Evolutionary conservation across 2,888 invertebrate genomes (phyloP).

Genomic region (Drosophila dives): DNA sequence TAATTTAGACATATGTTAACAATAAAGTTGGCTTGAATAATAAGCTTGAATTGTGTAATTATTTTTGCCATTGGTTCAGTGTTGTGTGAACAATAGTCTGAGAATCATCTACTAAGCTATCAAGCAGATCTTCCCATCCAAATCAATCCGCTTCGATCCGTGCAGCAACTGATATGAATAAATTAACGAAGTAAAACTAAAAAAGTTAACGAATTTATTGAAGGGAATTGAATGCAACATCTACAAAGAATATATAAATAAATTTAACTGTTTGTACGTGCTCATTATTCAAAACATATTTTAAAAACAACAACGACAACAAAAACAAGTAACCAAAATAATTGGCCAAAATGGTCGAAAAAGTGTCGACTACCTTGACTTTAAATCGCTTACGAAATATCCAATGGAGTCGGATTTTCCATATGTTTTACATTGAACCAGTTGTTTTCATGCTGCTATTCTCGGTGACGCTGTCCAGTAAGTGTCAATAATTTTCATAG

Average conservation of each 20-base stretch:
- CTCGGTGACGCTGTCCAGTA: slow-evolving; percentile 79
- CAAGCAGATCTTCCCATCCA: no score
- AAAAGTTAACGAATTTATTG: neutral
- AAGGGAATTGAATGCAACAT: neutral
- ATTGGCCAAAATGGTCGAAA: slow-evolving; percentile 70
- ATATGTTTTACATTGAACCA: slow-evolving; percentile 83
- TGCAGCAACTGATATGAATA: neutral
- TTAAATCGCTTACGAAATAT: slow-evolving; percentile 61
- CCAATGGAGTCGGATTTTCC: slow-evolving; percentile 74
- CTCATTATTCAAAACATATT: neutral
- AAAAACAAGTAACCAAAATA: neutral
- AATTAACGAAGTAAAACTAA: neutral
- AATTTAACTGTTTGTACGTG: neutral
- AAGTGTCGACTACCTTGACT: slow-evolving; percentile 49
- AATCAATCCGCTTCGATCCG: neutral
- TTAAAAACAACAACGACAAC: neutral
- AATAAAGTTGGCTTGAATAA: slow-evolving; percentile 22
- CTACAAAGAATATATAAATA: slow-evolving; percentile 1
- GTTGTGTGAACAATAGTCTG: slow-evolving; percentile 14
- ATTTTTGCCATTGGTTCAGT: slow-evolving; percentile 16
- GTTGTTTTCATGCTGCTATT: slow-evolving; percentile 82
- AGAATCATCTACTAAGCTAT: slow-evolving; percentile 30
- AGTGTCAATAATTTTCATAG: slow-evolving; percentile 30
- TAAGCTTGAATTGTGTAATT: slow-evolving; percentile 12
- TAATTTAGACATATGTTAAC: neutral